phyloP scores from a whole-genome alignment of 2,797 vertebrate species.

The Brotula barbata region DNA sequence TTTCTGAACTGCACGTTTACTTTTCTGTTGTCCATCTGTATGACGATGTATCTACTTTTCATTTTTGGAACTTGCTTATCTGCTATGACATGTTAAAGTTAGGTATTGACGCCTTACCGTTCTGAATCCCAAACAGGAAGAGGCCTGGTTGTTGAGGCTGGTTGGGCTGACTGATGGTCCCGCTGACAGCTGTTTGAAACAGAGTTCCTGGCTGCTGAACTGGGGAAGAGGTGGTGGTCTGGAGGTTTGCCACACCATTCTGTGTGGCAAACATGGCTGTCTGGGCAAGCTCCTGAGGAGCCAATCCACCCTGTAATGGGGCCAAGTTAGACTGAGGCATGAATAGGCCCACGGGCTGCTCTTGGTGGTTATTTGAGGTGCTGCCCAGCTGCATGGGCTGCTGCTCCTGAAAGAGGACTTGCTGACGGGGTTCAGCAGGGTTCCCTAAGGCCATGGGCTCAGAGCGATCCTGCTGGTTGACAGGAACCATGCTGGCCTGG shows the following conservation, averaged over 20 bases:
- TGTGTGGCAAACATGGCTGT: slow-evolving; percentile 88
- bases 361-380: slow-evolving; percentile 80
- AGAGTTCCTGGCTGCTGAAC: slow-evolving; percentile 86
- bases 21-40: no score
- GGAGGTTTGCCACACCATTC: slow-evolving; percentile 85
- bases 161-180: slow-evolving; percentile 86
- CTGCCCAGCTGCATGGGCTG: slow-evolving; percentile 92
- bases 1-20: no score
- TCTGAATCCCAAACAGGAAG: slow-evolving; percentile 95
- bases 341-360: slow-evolving; percentile 90
- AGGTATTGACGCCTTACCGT: slow-evolving; percentile 83
- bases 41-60: no score
- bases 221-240: slow-evolving; percentile 85
- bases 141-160: slow-evolving; percentile 89
- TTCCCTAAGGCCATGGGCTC: slow-evolving; percentile 92
- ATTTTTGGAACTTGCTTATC: no score
- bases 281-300: slow-evolving; percentile 87
- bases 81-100: background rate
- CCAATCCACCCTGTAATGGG: slow-evolving; percentile 86
- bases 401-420: slow-evolving; percentile 89
- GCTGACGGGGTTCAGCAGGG: slow-evolving; percentile 81
- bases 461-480: slow-evolving; percentile 86
- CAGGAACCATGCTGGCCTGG: slow-evolving; percentile 82
- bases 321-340: slow-evolving; percentile 91
- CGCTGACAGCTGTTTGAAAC: slow-evolving; percentile 86